A percentile compares a stretch with the other conserved stretches of the same genome.
These are phyloP conservation scores for Aphis craccivora DNA, from an alignment of 1,140 invertebrate genomes.

Conservation along the genomic window DNA sequence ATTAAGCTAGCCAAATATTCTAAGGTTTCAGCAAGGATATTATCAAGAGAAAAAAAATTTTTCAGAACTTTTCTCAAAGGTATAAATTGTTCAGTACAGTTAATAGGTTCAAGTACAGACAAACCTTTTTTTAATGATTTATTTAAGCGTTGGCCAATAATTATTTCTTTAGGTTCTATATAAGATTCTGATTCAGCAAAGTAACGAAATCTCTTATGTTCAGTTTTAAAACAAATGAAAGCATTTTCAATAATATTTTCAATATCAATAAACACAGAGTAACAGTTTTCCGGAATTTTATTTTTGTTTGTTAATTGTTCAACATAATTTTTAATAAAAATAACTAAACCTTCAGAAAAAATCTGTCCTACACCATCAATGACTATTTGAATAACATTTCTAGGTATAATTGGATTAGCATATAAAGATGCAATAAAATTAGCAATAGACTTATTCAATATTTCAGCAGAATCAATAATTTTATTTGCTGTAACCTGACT, in stretches of 20 bases:
- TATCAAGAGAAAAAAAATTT: neutral
- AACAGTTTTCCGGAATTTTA: neutral
- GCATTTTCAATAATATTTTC: neutral
- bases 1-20: neutral
- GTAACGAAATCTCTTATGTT: neutral
- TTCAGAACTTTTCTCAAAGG: neutral
- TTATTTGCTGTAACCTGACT: too few species aligned
- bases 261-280: too few species aligned
- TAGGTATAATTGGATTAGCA: conserved; percentile 11
- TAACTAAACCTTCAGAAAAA: neutral
- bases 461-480: too few species aligned
- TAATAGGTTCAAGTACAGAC: neutral
- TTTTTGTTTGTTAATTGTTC: neutral
- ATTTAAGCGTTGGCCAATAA: neutral
- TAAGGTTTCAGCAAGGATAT: neutral
- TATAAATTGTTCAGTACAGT: neutral
- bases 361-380: neutral
- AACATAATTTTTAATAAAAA: neutral
- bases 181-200: neutral
- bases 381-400: neutral
- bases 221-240: neutral
- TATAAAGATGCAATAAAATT: neutral
- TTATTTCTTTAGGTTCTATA: neutral
- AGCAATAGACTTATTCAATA: too few species aligned
- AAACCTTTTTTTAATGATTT: neutral